These are phyloP conservation scores for Chouioia cunea DNA, from an alignment of 2,888 invertebrate genomes.

Conservation along the genomic window DNA sequence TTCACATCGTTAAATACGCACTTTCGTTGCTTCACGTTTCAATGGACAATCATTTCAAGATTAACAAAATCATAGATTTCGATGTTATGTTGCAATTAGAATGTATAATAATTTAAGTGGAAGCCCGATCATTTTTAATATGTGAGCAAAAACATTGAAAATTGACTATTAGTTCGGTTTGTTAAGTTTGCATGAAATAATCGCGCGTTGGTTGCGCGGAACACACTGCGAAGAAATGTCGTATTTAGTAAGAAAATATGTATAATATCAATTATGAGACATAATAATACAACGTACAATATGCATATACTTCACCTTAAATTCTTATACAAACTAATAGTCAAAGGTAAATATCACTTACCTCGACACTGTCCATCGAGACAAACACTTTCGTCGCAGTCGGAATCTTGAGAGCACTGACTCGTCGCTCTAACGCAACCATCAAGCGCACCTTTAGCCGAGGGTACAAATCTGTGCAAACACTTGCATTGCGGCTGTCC, in stretches of 20 bases:
- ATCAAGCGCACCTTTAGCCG: slow-evolving; percentile 73
- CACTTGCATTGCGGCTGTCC: slow-evolving; percentile 84
- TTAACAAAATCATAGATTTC: slow-evolving; percentile 41
- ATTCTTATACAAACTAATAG: slow-evolving; percentile 35
- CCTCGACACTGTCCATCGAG: slow-evolving; percentile 85
- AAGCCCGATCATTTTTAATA: too few species aligned
- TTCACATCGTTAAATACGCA: slow-evolving; percentile 4
- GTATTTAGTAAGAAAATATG: slow-evolving; percentile 7
- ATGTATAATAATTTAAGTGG: slow-evolving; percentile 38
- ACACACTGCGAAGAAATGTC: slow-evolving; percentile 16
- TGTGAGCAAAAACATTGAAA: slow-evolving; percentile 6
- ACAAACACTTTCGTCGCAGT: slow-evolving; percentile 85
- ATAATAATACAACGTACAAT: slow-evolving; percentile 10
- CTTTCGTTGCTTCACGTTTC: slow-evolving; percentile 1
- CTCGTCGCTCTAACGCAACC: slow-evolving; percentile 81
- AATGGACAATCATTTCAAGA: slow-evolving; percentile 14
- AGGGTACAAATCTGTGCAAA: slow-evolving; percentile 80
- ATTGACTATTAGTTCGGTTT: slow-evolving; percentile 1
- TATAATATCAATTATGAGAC: too few species aligned
- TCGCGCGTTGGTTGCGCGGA: not conserved
- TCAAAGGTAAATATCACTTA: slow-evolving; percentile 50
- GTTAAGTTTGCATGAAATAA: not conserved
- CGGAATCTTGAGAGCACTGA: slow-evolving; percentile 78
- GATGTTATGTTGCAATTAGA: slow-evolving; percentile 26
- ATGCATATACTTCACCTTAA: slow-evolving; percentile 34